phyloP scores from a whole-genome alignment of 2,888 invertebrate genomes.

The Cephus nigrinus region DNA sequence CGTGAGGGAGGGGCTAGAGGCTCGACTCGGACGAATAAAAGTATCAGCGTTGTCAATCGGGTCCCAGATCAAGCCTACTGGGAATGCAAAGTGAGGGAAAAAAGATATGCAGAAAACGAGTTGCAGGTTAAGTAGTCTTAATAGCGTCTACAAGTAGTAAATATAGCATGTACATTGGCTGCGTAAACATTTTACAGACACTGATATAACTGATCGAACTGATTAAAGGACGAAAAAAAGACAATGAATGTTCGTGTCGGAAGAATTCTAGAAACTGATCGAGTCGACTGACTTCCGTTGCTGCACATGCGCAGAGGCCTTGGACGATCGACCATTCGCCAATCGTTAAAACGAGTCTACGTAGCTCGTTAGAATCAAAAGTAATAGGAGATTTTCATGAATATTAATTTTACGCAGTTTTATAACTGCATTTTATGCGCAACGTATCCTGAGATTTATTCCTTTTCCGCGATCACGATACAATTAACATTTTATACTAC shows the following conservation, averaged over 20 bases:
- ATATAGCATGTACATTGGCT: not conserved
- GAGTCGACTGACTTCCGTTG: not conserved
- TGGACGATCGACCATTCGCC: slow-evolving; percentile 5
- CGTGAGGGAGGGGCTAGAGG: not conserved
- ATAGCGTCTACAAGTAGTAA: not conserved
- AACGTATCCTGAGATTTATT: not conserved
- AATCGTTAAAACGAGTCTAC: not conserved
- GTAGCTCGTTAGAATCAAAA: not conserved
- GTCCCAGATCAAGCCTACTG: not conserved
- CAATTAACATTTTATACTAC: not conserved
- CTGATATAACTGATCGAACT: too few species aligned
- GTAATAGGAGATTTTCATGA: not conserved
- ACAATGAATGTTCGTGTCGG: not conserved
- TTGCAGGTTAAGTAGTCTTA: not conserved
- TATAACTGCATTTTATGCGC: not conserved
- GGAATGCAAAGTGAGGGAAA: not conserved
- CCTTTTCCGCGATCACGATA: not conserved
- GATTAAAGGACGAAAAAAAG: not conserved
- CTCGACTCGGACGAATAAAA: not conserved
- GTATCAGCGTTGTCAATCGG: not conserved
- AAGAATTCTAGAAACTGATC: not conserved
- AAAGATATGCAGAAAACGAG: not conserved
- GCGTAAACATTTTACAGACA: not conserved
- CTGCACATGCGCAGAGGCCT: not conserved
- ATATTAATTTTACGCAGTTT: not conserved